Conservation (phyloP, 2,113 vertebrate genomes). For the Strix uralensis region DNA sequence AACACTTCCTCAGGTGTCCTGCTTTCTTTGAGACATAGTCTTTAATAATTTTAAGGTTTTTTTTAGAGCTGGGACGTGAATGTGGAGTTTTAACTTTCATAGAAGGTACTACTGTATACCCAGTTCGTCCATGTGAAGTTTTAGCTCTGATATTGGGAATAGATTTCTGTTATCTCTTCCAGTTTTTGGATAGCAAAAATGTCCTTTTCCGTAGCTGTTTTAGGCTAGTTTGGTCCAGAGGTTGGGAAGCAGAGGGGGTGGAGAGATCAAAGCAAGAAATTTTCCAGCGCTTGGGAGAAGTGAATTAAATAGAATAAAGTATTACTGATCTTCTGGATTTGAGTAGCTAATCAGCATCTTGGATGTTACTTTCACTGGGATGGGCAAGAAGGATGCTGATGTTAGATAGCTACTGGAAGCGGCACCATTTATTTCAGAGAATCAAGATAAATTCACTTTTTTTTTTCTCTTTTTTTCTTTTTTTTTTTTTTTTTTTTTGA, state of each 20-base stretch:
- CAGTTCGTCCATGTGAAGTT: fast-evolving
- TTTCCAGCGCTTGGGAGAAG: background rate
- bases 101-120: background rate
- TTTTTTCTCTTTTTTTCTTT: too few species aligned
- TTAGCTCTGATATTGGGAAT: background rate
- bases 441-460: background rate
- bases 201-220: background rate
- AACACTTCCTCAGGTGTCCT: background rate
- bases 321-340: background rate
- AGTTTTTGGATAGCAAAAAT: background rate
- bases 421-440: background rate
- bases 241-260: background rate
- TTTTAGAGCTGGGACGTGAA: fast-evolving
- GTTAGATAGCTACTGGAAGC: background rate
- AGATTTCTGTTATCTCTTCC: background rate
- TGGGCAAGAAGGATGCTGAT: background rate
- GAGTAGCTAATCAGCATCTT: background rate
- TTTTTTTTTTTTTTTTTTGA: background rate
- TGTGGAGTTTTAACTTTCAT: background rate
- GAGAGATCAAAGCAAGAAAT: background rate
- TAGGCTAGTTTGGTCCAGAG: background rate
- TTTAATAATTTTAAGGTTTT: background rate
- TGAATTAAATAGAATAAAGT: background rate
- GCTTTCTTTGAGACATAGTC: background rate
- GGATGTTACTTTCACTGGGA: background rate